Evolutionary conservation across 2,888 invertebrate species (phyloP).

Genomic region (Hedychridium roseum): DNA sequence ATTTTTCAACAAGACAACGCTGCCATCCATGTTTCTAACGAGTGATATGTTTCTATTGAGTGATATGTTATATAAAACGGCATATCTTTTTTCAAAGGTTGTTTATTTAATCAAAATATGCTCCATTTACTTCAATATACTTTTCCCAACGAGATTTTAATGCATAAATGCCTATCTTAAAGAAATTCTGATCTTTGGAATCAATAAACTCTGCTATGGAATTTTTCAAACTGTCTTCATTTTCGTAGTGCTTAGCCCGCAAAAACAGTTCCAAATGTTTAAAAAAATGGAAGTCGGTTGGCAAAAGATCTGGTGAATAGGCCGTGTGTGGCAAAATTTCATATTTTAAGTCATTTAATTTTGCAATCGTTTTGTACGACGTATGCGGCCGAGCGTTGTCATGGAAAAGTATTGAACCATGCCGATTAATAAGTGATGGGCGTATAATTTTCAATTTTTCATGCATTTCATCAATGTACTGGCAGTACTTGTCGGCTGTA

Average conservation of each 20-base stretch:
- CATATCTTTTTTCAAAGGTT: too few species aligned
- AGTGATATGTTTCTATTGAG: too few species aligned
- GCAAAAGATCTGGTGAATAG: slow-evolving; percentile 20
- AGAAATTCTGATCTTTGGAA: background rate
- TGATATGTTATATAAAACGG: too few species aligned
- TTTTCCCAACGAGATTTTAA: too few species aligned
- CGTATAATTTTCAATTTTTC: slow-evolving; percentile 13
- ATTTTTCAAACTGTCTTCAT: slow-evolving; percentile 8
- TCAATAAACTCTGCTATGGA: slow-evolving; percentile 3
- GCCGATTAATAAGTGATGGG: slow-evolving; percentile 24
- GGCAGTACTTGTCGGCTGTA: slow-evolving; percentile 25
- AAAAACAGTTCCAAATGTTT: slow-evolving; percentile 18
- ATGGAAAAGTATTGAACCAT: too few species aligned
- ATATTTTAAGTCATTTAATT: slow-evolving; percentile 18
- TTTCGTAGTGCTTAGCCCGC: slow-evolving; percentile 10
- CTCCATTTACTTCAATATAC: too few species aligned
- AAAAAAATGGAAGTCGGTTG: slow-evolving; percentile 22
- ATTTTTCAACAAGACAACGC: too few species aligned
- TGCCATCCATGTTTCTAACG: too few species aligned
- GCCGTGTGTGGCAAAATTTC: slow-evolving; percentile 19
- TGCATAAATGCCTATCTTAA: background rate
- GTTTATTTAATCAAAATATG: too few species aligned
- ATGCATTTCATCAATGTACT: slow-evolving; percentile 30
- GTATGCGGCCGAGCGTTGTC: too few species aligned
- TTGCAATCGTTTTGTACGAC: too few species aligned